Evolutionary conservation across 2,113 vertebrate species (phyloP).

Genomic region (Oenanthe melanoleuca): DNA sequence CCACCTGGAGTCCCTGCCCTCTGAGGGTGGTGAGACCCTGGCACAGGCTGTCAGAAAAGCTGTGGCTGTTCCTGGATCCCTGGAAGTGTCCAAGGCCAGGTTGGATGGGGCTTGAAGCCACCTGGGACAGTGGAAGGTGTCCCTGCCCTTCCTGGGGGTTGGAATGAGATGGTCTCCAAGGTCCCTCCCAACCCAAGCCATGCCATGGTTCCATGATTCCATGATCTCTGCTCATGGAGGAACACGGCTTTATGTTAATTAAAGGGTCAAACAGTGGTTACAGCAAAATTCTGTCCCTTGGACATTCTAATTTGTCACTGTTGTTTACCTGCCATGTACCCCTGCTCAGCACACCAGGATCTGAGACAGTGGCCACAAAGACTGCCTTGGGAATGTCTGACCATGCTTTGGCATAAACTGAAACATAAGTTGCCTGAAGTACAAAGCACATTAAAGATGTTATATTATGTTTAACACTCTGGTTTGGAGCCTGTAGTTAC

Average conservation of each 20-base stretch:
- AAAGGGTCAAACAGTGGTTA: not conserved
- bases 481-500: slow-evolving; percentile 60
- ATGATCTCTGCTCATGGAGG: not conserved
- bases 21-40: fast-evolving
- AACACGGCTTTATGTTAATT: not conserved
- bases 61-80: not conserved
- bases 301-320: not conserved
- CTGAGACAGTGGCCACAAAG: not conserved
- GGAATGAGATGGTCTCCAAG: not conserved
- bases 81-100: not conserved
- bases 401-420: not conserved
- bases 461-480: not conserved
- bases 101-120: fast-evolving
- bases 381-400: not conserved
- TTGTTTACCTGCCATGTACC: not conserved
- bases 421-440: not conserved
- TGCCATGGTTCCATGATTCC: not conserved
- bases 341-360: not conserved
- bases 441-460: not conserved
- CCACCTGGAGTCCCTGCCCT: not conserved
- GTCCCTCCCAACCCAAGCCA: not conserved
- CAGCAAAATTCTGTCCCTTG: not conserved
- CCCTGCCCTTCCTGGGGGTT: not conserved
- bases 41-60: not conserved
- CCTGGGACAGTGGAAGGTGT: not conserved